These are phyloP conservation scores for Resseliella maxima DNA, from an alignment of 2,888 invertebrate genomes.

Conservation along the genomic window DNA sequence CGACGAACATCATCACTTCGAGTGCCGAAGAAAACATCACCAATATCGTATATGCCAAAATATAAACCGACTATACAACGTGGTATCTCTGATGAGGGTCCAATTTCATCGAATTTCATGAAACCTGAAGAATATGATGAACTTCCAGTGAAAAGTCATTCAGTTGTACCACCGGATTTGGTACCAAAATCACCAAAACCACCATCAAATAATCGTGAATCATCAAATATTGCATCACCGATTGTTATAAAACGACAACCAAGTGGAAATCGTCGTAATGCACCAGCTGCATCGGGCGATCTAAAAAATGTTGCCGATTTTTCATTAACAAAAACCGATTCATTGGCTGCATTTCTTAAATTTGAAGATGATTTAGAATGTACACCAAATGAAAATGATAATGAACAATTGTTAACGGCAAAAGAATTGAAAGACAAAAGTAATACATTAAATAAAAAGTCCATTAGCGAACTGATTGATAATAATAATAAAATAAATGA, in stretches of 20 bases:
- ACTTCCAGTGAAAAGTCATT: slow-evolving; percentile 66
- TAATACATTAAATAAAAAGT: slow-evolving; percentile 66
- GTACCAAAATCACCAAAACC: slow-evolving; percentile 57
- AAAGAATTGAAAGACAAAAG: slow-evolving; percentile 67
- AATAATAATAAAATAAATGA: slow-evolving; percentile 57
- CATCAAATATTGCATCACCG: not conserved
- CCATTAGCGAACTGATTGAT: slow-evolving; percentile 62
- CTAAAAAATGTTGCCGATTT: slow-evolving; percentile 58
- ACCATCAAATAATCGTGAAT: not conserved
- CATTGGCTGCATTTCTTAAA: slow-evolving; percentile 66
- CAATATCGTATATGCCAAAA: slow-evolving; percentile 60
- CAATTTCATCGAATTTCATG: slow-evolving; percentile 66
- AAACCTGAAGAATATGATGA: slow-evolving; percentile 68
- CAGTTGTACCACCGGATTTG: slow-evolving; percentile 60
- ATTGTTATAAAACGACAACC: slow-evolving; percentile 64
- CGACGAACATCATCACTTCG: slow-evolving; percentile 66
- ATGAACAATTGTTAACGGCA: slow-evolving; percentile 58
- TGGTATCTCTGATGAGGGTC: slow-evolving; percentile 66
- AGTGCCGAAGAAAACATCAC: slow-evolving; percentile 64
- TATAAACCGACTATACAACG: slow-evolving; percentile 65
- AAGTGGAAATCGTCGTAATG: slow-evolving; percentile 59
- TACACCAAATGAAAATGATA: slow-evolving; percentile 27
- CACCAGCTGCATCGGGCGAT: slow-evolving; percentile 58
- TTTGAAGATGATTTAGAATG: slow-evolving; percentile 64
- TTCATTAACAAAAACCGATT: slow-evolving; percentile 65